Evolutionary conservation across 2,888 invertebrate species (phyloP).

Genomic region (Eilema sororculum): DNA sequence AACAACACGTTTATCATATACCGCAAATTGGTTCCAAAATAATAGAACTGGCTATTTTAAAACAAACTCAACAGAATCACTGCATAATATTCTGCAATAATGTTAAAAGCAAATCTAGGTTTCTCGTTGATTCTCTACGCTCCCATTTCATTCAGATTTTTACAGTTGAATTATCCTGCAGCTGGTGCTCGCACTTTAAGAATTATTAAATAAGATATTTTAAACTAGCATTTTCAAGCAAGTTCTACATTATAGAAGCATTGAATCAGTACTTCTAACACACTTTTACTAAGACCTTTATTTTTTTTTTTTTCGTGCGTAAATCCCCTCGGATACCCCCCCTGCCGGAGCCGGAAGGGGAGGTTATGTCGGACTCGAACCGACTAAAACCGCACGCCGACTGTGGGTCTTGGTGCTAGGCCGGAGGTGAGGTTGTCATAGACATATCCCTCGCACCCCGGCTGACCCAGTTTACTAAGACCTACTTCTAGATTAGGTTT

Average conservation of each 20-base stretch:
- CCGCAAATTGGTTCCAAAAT: background rate
- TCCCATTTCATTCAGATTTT: slow-evolving; percentile 16
- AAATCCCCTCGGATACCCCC: too few relatives aligned
- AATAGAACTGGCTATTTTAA: background rate
- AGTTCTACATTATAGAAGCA: background rate
- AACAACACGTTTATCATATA: too few relatives aligned
- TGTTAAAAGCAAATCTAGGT: slow-evolving; percentile 13
- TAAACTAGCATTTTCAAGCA: background rate
- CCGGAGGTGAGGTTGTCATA: too few relatives aligned
- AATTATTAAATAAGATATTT: slow-evolving; percentile 6
- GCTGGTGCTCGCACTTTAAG: background rate
- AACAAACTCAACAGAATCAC: background rate
- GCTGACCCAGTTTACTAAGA: too few relatives aligned
- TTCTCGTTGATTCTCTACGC: slow-evolving; percentile 10
- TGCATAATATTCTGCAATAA: slow-evolving; percentile 6
- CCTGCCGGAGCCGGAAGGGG: too few relatives aligned
- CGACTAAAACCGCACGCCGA: too few relatives aligned
- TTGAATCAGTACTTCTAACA: background rate
- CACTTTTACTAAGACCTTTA: too few relatives aligned
- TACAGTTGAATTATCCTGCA: slow-evolving; percentile 12
- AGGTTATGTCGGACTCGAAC: too few relatives aligned
- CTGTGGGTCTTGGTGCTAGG: too few relatives aligned
- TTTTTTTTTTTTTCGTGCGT: too few relatives aligned
- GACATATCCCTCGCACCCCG: too few relatives aligned
- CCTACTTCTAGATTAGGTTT: too few relatives aligned